Evolutionary conservation across 2,797 vertebrate species (phyloP), one percentile per base, ranked within the genome.

Genomic region (Sciurus carolinensis): DNA sequence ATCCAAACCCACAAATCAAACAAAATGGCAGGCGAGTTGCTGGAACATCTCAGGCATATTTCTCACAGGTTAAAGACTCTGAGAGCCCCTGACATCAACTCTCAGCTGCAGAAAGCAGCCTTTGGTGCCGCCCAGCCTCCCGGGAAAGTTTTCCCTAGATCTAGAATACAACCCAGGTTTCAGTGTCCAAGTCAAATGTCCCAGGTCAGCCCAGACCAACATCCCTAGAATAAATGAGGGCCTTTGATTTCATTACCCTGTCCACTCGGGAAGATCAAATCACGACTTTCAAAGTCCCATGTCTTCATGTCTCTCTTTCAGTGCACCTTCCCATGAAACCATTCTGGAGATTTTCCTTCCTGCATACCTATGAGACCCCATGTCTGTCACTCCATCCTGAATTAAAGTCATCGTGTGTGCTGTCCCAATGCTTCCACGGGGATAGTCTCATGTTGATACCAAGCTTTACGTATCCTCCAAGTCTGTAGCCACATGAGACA

Each of bases 391-490:
- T 71, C 52, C 24, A 10, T 30, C 47, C 64, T 33, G n/a, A 94
- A 76, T 89, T 52, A 47, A 73, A 83, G 59, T 26, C 57, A 28
- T 36, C 1, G 3, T 12, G 8, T 9, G 0, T 15, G 33, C 26
- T 24, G 42, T 18, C 1, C 1, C 15, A 0, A 0, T 0, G 59
- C 22, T 73, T 47, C 82, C 81, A 5, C 5, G 3, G 20, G 44
- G 26, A 86, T 28, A 4, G 24, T 64, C 73, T 71, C 2, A 33
- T 10, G 69, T 18, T 42, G 69, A 36, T 15, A 36, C 57, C 0
- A 1, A 57, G 84, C 44, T 81, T 52, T 1, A 0, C 2, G 59
- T 18, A 17, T 36, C 52, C 14, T 69, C 62, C n/a, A 1, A 77
- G 18, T n/a, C 77, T 64, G 12, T 7, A 59, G 73, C 54, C 86